phyloP scores from a whole-genome alignment of 1,140 invertebrate genomes.

The Drosophila mayri region DNA sequence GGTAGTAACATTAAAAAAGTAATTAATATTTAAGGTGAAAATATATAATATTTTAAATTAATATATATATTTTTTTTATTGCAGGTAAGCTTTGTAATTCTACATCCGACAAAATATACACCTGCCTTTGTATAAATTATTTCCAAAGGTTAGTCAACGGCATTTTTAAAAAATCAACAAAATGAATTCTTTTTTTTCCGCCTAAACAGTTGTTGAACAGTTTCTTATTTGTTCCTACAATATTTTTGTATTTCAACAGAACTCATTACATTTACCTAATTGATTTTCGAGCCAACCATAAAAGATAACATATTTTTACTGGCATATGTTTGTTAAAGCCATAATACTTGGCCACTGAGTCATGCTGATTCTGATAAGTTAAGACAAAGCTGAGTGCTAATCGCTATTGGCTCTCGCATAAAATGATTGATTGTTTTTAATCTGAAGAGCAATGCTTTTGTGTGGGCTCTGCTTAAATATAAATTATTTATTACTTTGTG shows the following conservation, averaged over 20 bases:
- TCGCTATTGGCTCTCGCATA: slow-evolving; percentile 2
- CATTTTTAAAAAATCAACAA: not conserved
- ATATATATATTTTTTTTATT: slow-evolving; percentile 26
- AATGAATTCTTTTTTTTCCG: not conserved
- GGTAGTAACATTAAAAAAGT: too few relatives aligned
- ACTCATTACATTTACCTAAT: slow-evolving; percentile 16
- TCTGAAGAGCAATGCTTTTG: slow-evolving; percentile 5
- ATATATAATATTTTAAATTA: slow-evolving; percentile 4
- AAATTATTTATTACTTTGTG: not conserved
- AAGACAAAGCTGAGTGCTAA: not conserved
- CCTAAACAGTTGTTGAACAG: not conserved
- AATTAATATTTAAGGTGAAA: not conserved
- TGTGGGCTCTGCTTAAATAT: not conserved
- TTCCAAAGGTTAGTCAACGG: slow-evolving; percentile 7
- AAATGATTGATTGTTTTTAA: slow-evolving; percentile 25
- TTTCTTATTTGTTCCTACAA: not conserved
- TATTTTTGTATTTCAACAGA: slow-evolving; percentile 4
- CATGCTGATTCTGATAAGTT: slow-evolving; percentile 6
- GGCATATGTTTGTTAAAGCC: not conserved
- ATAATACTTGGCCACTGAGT: slow-evolving; percentile 2
- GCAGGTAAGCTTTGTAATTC: slow-evolving; percentile 42
- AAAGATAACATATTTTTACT: slow-evolving; percentile 13
- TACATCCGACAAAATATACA: not conserved
- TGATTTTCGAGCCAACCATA: slow-evolving; percentile 12
- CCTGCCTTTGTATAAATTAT: too few relatives aligned